Evolutionary conservation across 1,140 invertebrate genomes (phyloP).

Genomic region (Adoxophyes honmai): DNA sequence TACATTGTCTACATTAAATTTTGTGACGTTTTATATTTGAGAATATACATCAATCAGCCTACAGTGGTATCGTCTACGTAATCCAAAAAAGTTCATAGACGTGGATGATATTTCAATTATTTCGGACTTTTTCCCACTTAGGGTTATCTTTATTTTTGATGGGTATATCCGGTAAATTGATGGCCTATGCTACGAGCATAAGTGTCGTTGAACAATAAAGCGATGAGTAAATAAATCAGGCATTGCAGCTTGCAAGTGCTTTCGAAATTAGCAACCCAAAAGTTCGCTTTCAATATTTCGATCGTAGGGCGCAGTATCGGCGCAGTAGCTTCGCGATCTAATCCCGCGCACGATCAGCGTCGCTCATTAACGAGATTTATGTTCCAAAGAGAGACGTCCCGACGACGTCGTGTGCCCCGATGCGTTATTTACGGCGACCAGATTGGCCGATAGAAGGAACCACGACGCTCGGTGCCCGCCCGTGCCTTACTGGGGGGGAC

Average conservation of each 20-base stretch:
- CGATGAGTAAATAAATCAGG: not conserved
- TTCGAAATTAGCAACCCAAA: constrained; percentile 3
- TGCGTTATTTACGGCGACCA: constrained; percentile 64
- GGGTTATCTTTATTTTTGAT: too few species aligned
- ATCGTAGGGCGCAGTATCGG: constrained; percentile 25
- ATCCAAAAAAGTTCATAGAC: too few species aligned
- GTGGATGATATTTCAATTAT: too few species aligned
- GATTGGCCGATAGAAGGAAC: constrained; percentile 56
- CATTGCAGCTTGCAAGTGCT: constrained; percentile 9
- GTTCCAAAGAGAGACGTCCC: constrained; percentile 58
- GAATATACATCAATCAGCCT: too few species aligned
- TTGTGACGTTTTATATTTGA: too few species aligned
- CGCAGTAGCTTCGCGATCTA: constrained; percentile 46
- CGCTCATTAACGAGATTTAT: constrained; percentile 74
- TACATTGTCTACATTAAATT: too few species aligned
- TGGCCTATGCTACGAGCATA: too few species aligned
- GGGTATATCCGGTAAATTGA: too few species aligned
- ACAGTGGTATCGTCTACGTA: too few species aligned
- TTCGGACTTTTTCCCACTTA: too few species aligned
- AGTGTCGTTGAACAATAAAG: too few species aligned
- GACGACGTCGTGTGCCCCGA: constrained; percentile 50
- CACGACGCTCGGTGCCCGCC: constrained; percentile 19
- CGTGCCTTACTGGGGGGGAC: constrained; percentile 46
- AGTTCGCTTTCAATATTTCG: constrained; percentile 22
- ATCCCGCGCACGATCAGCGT: constrained; percentile 59